Base-by-base conservation (phyloP, 2,797 vertebrate genomes). In the Scolopax bukidnonensis region DNA sequence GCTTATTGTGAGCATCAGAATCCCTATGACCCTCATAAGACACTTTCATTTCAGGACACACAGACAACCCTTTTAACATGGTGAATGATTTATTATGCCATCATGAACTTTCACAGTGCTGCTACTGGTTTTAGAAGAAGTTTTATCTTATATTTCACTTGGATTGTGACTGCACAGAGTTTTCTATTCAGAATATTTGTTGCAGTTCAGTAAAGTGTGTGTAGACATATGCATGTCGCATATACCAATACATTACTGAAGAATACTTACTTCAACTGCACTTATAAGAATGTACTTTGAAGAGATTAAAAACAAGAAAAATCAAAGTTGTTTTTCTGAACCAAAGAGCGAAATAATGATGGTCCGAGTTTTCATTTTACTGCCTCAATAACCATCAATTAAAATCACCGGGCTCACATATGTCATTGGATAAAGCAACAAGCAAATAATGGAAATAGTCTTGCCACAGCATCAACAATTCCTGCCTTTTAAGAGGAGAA, bases 111-210 rank as follows among this genome's bases (percentile, higher is more conserved):
- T 65, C 64, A 75, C 24, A 51, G 30, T 16, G 17, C 17, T 81
- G 45, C 28, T 57, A 51, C 50, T 87, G n/a, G 27, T 36, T 84
- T 86, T 65, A 85, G 33, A 84, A n/a, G 2, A 77, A 64, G 17
- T 21, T 65, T 76, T 61, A 54, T 16, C 73, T 59, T 82, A 3
- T 25, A 50, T 61, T 56, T 76, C 83, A 90, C 25, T 47, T 67
- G 9, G 48, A 68, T 65, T 6, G 6, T 15, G 18, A 78, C 27
- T 54, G 10, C 12, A 71, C 6, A 0, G 0, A 33, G 16, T 61
- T 73, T 88, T 51, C 16, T 25, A 5, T 51, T 71, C 9, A 1
- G 30, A 91, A 12, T 51, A 68, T 61, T 78, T 81, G 17, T 12
- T 77, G 32, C 21, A 80, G 78, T 67, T 83, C 43, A 60, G 30